Conservation (phyloP, 1,140 invertebrate species). For the Calliphora vicina region DNA sequence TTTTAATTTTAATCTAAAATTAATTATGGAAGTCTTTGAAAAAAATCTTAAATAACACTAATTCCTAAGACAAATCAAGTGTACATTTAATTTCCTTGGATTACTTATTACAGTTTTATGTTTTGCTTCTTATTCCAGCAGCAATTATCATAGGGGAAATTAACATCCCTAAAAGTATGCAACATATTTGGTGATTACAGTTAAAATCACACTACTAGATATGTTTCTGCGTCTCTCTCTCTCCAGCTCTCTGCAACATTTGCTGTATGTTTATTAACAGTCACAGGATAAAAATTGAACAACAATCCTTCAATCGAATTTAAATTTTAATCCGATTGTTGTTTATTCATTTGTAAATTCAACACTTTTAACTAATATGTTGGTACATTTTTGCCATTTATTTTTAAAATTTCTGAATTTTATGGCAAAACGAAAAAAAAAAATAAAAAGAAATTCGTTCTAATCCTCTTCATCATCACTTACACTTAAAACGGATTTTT, state of each 20-base stretch:
- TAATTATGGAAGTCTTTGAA: too few relatives aligned
- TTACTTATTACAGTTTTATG: too few relatives aligned
- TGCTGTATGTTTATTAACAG: not conserved
- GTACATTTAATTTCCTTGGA: too few relatives aligned
- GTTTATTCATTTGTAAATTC: conserved; percentile 14
- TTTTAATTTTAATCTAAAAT: too few relatives aligned
- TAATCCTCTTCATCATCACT: not conserved
- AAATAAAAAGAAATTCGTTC: too few relatives aligned
- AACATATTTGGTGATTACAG: not conserved
- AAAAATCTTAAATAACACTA: too few relatives aligned
- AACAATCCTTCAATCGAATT: not conserved
- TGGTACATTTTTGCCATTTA: not conserved
- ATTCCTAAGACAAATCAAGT: too few relatives aligned
- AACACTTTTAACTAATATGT: not conserved
- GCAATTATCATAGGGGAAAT: not conserved
- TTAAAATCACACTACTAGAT: not conserved
- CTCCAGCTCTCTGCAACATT: not conserved
- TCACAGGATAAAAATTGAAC: not conserved
- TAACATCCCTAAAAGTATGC: not conserved
- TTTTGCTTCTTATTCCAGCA: not conserved
- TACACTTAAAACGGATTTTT: not conserved
- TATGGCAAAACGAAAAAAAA: not conserved
- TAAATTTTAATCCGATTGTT: not conserved
- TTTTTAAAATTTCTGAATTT: not conserved
- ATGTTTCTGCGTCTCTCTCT: not conserved